These are phyloP conservation scores for Erynnis tages DNA, from an alignment of 2,888 invertebrate species.

Conservation along the genomic window DNA sequence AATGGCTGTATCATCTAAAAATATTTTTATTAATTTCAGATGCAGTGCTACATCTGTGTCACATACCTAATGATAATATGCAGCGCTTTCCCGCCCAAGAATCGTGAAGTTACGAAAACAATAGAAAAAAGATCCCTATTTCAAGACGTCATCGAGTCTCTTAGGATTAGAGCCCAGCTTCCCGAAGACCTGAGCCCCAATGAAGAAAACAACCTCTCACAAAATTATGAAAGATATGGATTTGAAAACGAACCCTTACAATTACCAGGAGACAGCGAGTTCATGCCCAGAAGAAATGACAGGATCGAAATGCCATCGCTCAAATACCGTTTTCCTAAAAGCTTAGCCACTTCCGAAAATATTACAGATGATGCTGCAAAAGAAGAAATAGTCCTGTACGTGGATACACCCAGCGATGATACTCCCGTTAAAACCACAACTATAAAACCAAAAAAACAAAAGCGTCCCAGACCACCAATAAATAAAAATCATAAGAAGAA, in stretches of 20 bases:
- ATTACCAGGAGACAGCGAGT: slow-evolving; percentile 58
- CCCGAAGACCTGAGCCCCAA: slow-evolving; percentile 59
- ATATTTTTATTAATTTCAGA: slow-evolving; percentile 45
- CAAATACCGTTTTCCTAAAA: slow-evolving; percentile 68
- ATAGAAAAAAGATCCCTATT: slow-evolving; percentile 63
- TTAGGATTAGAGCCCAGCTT: slow-evolving; percentile 58
- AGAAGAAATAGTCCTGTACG: slow-evolving; percentile 60
- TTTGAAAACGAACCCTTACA: slow-evolving; percentile 55
- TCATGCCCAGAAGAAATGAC: slow-evolving; percentile 67
- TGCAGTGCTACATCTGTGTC: slow-evolving; percentile 74
- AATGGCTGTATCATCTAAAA: too few relatives aligned
- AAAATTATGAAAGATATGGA: slow-evolving; percentile 54
- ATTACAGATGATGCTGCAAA: slow-evolving; percentile 40
- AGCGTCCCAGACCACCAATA: slow-evolving; percentile 38
- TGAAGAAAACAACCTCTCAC: slow-evolving; percentile 62
- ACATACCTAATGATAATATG: slow-evolving; percentile 66
- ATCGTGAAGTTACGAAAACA: slow-evolving; percentile 43
- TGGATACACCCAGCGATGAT: slow-evolving; percentile 50
- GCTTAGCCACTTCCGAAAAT: slow-evolving; percentile 41
- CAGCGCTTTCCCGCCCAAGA: slow-evolving; percentile 54
- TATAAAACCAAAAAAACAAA: slow-evolving; percentile 52
- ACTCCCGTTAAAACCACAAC: slow-evolving; percentile 46
- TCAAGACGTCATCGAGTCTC: slow-evolving; percentile 68
- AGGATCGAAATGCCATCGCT: slow-evolving; percentile 68
- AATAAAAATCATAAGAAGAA: slow-evolving; percentile 44